Evolutionary conservation across 2,797 vertebrate genomes (phyloP).

Genomic region (Falco rusticolus): DNA sequence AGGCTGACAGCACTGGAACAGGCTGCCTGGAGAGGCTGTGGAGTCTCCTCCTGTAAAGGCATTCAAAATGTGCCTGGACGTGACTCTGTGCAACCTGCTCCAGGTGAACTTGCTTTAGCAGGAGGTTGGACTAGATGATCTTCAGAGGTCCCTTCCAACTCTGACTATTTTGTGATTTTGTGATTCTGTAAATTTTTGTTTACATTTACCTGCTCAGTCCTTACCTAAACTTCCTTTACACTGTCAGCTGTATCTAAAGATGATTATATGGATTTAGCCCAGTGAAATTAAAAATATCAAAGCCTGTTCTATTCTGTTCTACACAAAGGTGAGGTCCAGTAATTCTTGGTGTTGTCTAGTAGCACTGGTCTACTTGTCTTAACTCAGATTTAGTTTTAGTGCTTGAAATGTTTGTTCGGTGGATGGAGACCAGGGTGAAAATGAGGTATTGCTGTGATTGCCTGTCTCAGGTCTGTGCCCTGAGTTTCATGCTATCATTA

Average conservation of each 20-base stretch:
- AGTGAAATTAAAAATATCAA: neutral
- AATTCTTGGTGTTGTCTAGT: neutral
- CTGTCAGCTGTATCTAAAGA: neutral
- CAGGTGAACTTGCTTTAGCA: too few species aligned
- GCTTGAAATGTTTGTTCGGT: neutral
- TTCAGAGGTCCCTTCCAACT: too few species aligned
- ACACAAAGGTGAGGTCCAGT: neutral
- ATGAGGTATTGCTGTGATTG: constrained; percentile 13
- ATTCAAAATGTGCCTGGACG: too few species aligned
- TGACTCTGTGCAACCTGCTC: too few species aligned
- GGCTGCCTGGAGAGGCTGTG: too few species aligned
- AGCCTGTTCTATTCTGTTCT: neutral
- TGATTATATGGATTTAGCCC: neutral
- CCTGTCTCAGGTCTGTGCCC: neutral
- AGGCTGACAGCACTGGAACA: too few species aligned
- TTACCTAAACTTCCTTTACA: neutral
- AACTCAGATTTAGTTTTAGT: neutral
- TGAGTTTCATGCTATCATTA: constrained; percentile 18
- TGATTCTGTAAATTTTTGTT: neutral
- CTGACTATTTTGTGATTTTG: too few species aligned
- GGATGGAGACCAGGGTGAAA: constrained; percentile 2
- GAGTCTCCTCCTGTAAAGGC: too few species aligned
- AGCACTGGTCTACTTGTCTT: neutral
- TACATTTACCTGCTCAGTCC: neutral
- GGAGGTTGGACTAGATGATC: too few species aligned